Percentiles rank a stretch among this genome's conserved stretches.
Evolutionary conservation across 2,113 vertebrate genomes (phyloP).

Genomic region (Percina caprodes): DNA sequence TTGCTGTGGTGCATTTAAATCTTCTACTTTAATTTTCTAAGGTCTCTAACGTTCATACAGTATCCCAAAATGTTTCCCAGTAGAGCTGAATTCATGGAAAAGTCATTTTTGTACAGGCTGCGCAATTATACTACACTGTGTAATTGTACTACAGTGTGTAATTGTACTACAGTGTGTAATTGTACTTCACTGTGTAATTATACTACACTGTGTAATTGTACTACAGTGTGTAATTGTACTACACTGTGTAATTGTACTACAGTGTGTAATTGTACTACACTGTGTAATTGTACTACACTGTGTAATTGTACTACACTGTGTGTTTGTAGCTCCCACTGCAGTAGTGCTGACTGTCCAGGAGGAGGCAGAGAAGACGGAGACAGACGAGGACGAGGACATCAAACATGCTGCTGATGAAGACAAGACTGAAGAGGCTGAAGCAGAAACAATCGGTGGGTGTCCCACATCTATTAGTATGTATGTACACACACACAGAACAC

Average conservation of each 20-base stretch:
- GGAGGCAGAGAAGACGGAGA: constrained; percentile 58
- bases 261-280: too few relatives aligned
- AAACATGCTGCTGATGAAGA: constrained; percentile 51
- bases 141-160: too few relatives aligned
- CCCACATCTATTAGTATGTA: background rate
- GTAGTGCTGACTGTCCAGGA: constrained; percentile 46
- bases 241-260: too few relatives aligned
- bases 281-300: background rate
- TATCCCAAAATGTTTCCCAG: background rate
- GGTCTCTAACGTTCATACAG: too few relatives aligned
- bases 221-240: too few relatives aligned
- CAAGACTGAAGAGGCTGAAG: constrained; percentile 40
- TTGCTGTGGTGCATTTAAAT: background rate
- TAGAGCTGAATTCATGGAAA: background rate
- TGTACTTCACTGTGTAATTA: too few relatives aligned
- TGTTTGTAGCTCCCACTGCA: constrained; percentile 35
- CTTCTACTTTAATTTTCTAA: too few relatives aligned
- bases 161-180: too few relatives aligned
- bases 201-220: too few relatives aligned
- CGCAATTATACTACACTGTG: too few relatives aligned
- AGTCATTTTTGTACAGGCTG: background rate
- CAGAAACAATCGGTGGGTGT: constrained; percentile 31
- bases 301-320: background rate
- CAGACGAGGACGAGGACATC: constrained; percentile 1
- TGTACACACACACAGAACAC: too few relatives aligned